Evolutionary conservation across 1,140 invertebrate genomes (phyloP).

Genomic region (Drosophila miranda): DNA sequence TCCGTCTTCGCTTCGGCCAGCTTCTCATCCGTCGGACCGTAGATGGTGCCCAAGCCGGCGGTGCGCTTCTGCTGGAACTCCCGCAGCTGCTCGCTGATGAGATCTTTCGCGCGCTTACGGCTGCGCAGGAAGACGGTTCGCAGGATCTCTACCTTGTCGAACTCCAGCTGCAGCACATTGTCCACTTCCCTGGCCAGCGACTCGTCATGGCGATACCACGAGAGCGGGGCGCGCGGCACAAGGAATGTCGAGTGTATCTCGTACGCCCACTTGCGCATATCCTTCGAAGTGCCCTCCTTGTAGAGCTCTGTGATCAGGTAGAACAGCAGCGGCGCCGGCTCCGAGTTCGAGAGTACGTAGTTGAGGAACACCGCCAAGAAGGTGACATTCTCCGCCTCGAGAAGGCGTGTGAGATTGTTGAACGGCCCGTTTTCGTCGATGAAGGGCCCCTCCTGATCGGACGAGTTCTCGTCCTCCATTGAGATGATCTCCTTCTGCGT

Average conservation of each 20-base stretch:
- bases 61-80: constrained; percentile 96
- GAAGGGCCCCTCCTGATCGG: constrained; percentile 90
- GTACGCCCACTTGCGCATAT: constrained; percentile 97
- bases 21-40: constrained; percentile 92
- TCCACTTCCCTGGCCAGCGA: constrained; percentile 93
- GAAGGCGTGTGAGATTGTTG: constrained; percentile 87
- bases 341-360: constrained; percentile 92
- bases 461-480: constrained; percentile 97
- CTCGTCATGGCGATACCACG: constrained; percentile 92
- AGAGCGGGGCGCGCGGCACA: constrained; percentile 93
- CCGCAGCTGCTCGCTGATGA: constrained; percentile 92
- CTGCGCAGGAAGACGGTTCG: constrained; percentile 95
- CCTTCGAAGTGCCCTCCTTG: constrained; percentile 92
- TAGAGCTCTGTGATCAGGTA: constrained; percentile 94
- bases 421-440: constrained; percentile 91
- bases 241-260: constrained; percentile 98
- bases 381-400: constrained; percentile 87
- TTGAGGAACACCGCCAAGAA: constrained; percentile 95
- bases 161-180: constrained; percentile 90
- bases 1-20: constrained; percentile 92
- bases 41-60: constrained; percentile 94
- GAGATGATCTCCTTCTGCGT: constrained; percentile 92
- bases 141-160: constrained; percentile 94
- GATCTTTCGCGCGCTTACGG: constrained; percentile 91
- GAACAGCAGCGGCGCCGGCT: constrained; percentile 93